These are phyloP conservation scores for Neosilurus hyrtlii DNA, from an alignment of 2,797 vertebrate genomes.

Conservation along the genomic window DNA sequence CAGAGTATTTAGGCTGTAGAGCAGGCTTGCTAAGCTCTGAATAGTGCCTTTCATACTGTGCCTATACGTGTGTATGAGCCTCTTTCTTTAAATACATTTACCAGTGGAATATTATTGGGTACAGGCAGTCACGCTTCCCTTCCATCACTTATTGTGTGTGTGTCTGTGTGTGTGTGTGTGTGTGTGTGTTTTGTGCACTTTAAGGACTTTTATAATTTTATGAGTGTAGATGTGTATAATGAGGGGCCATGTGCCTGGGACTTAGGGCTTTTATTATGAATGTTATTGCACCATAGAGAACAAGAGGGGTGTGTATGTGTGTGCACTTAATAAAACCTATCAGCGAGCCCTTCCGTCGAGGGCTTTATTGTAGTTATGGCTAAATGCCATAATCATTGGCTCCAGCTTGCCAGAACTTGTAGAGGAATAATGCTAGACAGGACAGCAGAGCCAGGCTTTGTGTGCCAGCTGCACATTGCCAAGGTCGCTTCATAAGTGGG, in stretches of 20 bases:
- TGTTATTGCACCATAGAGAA: conserved; percentile 41
- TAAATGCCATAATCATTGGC: conserved; percentile 21
- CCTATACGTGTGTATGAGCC: not conserved
- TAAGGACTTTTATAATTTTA: conserved; percentile 46
- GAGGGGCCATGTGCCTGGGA: conserved; percentile 40
- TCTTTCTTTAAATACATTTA: conserved; percentile 19
- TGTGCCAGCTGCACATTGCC: conserved; percentile 37
- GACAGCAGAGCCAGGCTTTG: conserved; percentile 30
- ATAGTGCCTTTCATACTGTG: conserved; percentile 49
- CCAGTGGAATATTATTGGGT: conserved; percentile 35
- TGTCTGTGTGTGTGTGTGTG: conserved; percentile 25
- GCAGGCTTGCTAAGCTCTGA: conserved; percentile 39
- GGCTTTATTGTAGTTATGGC: conserved; percentile 36
- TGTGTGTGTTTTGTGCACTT: conserved; percentile 27
- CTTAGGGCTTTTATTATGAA: conserved; percentile 47
- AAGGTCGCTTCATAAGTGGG: conserved; percentile 37
- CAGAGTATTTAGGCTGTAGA: conserved; percentile 42
- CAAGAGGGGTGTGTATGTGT: conserved; percentile 38
- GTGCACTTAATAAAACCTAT: conserved; percentile 42
- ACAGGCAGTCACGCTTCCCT: conserved; percentile 46
- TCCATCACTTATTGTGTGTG: conserved; percentile 34
- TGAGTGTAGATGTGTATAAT: conserved; percentile 34
- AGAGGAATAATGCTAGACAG: conserved; percentile 36
- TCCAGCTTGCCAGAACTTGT: conserved; percentile 12
- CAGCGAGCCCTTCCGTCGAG: conserved; percentile 34